Evolutionary conservation across 2,888 invertebrate species (phyloP).

Genomic region (Argyresthia albistria): DNA sequence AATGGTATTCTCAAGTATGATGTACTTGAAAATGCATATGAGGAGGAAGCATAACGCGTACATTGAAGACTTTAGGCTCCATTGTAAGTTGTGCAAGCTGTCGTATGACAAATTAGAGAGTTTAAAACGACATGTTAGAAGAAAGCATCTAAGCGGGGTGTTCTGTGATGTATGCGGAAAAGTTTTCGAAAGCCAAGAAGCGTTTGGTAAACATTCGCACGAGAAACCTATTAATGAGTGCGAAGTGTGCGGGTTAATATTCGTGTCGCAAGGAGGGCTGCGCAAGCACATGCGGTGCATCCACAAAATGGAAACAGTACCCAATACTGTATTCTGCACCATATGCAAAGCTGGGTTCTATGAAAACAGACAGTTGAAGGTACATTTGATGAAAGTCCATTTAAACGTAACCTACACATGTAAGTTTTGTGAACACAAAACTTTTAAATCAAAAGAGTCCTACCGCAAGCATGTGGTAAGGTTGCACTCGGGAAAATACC

Average conservation of each 20-base stretch:
- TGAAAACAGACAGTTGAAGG: slow-evolving; percentile 46
- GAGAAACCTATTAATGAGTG: slow-evolving; percentile 46
- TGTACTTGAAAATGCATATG: slow-evolving; percentile 55
- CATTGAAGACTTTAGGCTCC: slow-evolving; percentile 45
- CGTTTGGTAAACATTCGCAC: slow-evolving; percentile 48
- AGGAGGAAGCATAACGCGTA: slow-evolving; percentile 53
- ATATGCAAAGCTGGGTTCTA: slow-evolving; percentile 53
- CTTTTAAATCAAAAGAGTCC: slow-evolving; percentile 54
- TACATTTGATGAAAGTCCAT: slow-evolving; percentile 52
- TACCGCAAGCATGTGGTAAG: slow-evolving; percentile 45
- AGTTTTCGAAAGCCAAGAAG: slow-evolving; percentile 43
- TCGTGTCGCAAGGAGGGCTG: slow-evolving; percentile 47
- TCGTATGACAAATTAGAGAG: slow-evolving; percentile 62
- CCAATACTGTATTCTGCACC: slow-evolving; percentile 46
- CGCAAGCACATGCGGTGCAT: slow-evolving; percentile 50
- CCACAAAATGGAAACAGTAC: slow-evolving; percentile 41
- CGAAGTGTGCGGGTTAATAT: slow-evolving; percentile 48
- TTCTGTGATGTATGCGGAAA: slow-evolving; percentile 51
- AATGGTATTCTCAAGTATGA: slow-evolving; percentile 47
- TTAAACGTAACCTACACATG: slow-evolving; percentile 54
- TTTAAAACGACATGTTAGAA: slow-evolving; percentile 48
- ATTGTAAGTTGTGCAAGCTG: slow-evolving; percentile 55
- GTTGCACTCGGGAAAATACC: slow-evolving; percentile 34
- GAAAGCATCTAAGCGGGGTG: slow-evolving; percentile 50
- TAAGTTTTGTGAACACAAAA: slow-evolving; percentile 39